Evolutionary conservation across 1,140 invertebrate species (phyloP).

Genomic region (Fopius arisanus): DNA sequence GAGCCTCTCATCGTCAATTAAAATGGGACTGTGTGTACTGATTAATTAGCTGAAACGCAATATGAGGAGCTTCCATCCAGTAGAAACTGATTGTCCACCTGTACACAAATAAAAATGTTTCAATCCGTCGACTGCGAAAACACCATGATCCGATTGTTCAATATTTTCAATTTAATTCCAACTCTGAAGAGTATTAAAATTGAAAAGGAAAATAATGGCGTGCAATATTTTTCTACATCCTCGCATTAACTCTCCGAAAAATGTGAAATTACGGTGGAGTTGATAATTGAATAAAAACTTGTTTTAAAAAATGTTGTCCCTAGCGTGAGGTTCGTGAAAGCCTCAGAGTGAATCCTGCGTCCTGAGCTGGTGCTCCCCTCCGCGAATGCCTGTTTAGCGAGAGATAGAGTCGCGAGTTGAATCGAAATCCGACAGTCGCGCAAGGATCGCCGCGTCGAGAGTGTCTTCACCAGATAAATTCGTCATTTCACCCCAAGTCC

Average conservation of each 20-base stretch:
- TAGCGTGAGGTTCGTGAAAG: neutral
- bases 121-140: too few species aligned
- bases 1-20: neutral
- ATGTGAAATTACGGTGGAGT: neutral
- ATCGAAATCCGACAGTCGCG: neutral
- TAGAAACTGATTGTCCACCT: too few species aligned
- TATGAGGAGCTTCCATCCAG: neutral
- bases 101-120: too few species aligned
- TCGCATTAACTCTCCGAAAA: neutral
- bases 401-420: neutral
- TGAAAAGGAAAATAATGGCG: neutral
- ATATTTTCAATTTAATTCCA: too few species aligned
- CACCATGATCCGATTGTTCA: too few species aligned
- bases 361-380: neutral
- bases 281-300: neutral
- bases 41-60: neutral
- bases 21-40: neutral
- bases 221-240: neutral
- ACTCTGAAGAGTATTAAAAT: too few species aligned
- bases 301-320: neutral
- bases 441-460: neutral
- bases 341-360: neutral
- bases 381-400: neutral
- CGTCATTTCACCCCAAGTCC: neutral
- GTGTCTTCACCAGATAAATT: neutral